Evolutionary conservation across 2,113 vertebrate genomes (phyloP).

Genomic region (Brachypodius melanocephalos): DNA sequence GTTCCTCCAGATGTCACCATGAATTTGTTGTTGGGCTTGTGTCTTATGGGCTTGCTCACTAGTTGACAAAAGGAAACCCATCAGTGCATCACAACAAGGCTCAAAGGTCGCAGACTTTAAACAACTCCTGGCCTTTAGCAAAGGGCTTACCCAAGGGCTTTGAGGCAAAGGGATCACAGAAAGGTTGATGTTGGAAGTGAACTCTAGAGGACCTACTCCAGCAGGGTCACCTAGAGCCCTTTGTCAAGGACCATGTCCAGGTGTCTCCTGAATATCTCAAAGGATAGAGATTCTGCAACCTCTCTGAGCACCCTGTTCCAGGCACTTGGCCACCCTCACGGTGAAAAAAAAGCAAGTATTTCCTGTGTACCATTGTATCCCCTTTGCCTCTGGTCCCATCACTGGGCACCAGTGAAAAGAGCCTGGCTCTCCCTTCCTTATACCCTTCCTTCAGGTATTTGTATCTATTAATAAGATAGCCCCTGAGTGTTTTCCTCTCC

Average conservation of each 20-base stretch:
- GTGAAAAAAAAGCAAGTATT: rapidly evolving
- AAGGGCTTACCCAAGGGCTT: not conserved
- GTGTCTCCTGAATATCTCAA: not conserved
- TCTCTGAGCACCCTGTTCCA: not conserved
- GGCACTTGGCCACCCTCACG: not conserved
- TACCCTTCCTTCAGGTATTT: not conserved
- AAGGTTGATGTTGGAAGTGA: not conserved
- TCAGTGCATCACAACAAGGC: rapidly evolving
- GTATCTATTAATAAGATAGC: not conserved
- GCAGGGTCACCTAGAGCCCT: not conserved
- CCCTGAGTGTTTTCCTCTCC: not conserved
- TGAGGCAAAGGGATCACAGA: not conserved
- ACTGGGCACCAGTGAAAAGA: not conserved
- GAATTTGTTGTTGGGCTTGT: slow-evolving; percentile 64
- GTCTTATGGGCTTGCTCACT: slow-evolving; percentile 58
- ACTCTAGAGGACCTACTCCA: not conserved
- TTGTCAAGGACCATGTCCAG: not conserved
- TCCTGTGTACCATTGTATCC: not conserved
- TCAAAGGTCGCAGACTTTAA: not conserved
- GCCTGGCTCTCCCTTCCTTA: not conserved
- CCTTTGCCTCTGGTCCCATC: not conserved
- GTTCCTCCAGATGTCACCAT: slow-evolving; percentile 23
- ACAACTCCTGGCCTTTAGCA: not conserved
- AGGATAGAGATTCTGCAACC: rapidly evolving
- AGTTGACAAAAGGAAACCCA: not conserved